Evolutionary conservation across 2,888 invertebrate species (phyloP), one percentile per base, ranked within the genome.

Genomic region (Gari tellinella): DNA sequence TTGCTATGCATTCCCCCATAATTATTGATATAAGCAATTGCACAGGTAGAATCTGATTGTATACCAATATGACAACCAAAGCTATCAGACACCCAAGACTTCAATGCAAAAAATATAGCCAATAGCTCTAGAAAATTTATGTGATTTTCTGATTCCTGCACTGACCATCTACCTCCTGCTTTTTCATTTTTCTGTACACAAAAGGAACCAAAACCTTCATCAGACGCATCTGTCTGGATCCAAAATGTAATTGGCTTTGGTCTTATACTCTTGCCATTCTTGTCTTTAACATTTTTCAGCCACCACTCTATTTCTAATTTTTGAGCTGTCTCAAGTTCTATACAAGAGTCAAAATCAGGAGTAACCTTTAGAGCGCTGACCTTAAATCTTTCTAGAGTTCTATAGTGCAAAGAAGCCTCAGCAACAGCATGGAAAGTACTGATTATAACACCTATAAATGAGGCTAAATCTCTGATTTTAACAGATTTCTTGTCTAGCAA

Each of bases 221-320:
- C 14, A 15, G 70, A 70, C 26, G 72, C n/a, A 52, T 66, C 72
- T 14, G 62, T 66, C 17, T 72, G 66, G 7, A 62, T 37, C 21
- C 25, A 48, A 10, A 62, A 25, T 65, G 31, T 31, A 31, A 31
- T 31, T 7, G 31, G 31, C 31, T 31, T 31, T 31, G 31, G 31
- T 10, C 31, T 31, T 31, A 2, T 57, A 26, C 57, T 57, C 57
- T 26, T 57, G 31, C 31, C 31, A 31, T 31, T 31, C 31, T 31
- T 31, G 31, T 19, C 2, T 25, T n/a, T 17, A 21, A 68, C 14
- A 40, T 63, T 63, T 15, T 46, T 12, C 25, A 21, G 14, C 45
- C 53, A 60, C 57, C 40, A 49, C 38, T 14, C 7, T 31, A 65
- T 43, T 65, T 57, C 31, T n/a, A 19, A 37, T 0, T 51, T 43